These are phyloP conservation scores for Dasyurus viverrinus DNA, from an alignment of 2,113 vertebrate species.

Conservation along the genomic window DNA sequence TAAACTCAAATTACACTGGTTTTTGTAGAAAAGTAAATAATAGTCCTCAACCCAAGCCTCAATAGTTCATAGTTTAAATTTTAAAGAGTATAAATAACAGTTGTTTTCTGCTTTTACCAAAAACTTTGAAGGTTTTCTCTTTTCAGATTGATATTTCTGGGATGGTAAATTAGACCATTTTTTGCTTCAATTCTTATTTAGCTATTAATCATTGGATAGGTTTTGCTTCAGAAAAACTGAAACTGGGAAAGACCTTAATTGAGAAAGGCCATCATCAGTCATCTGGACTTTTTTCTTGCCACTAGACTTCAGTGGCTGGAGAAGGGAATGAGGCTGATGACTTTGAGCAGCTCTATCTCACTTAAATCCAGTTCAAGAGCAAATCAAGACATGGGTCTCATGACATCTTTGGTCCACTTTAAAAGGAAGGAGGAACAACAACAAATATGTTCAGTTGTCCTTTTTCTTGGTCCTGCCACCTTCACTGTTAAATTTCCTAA, in stretches of 20 bases:
- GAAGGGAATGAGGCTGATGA: neutral
- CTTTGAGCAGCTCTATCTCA: neutral
- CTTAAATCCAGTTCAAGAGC: neutral
- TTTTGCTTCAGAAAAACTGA: neutral
- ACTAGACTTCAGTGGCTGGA: neutral
- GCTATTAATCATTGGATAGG: neutral
- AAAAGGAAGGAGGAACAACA: neutral
- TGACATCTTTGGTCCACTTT: neutral
- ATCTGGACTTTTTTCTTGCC: neutral
- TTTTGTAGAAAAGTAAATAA: neutral
- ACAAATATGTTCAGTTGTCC: neutral
- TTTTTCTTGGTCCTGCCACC: neutral
- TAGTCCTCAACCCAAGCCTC: too few relatives aligned
- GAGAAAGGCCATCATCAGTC: neutral
- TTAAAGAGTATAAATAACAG: neutral
- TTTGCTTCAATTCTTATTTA: neutral
- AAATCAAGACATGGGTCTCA: neutral
- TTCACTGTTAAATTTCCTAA: neutral
- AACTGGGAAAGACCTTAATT: neutral
- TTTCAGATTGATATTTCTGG: neutral
- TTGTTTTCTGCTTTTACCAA: neutral
- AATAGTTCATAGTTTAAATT: neutral
- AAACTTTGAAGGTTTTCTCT: neutral
- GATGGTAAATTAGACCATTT: neutral
- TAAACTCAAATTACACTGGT: neutral